Evolutionary conservation across 2,888 invertebrate species (phyloP), one percentile per base, ranked within the genome.

Genomic region (Heteropelma amictum): DNA sequence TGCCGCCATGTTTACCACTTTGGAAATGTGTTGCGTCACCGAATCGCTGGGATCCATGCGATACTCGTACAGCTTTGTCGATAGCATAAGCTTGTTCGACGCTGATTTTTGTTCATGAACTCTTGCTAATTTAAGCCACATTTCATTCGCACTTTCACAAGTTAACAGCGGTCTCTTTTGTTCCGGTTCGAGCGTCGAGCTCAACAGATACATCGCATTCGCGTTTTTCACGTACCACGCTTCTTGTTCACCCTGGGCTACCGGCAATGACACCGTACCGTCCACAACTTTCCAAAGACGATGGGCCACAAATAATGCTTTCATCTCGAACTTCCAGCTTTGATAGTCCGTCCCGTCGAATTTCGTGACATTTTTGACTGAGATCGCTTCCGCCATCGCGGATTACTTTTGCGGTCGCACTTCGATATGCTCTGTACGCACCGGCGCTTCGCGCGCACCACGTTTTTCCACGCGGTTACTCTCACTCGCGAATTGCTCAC

Each of bases 291-390:
- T 12, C 53, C 47, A 42, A 1, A 73, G 45, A 0, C 51, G 5
- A 28, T 69, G 30, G 8, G 69, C 73, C 19, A 69, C 30, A 47
- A 63, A 73, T 69, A 69, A 54, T 12, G 40, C 19, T 23, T 21
- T 54, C 61, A 73, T 56, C 30, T 68, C 49, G n/a, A 56, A 63
- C 35, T 73, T 69, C 63, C 68, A 77, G 1, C 35, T 30, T 54
- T 77, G 77, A 26, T 40, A 77, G 40, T 77, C 49, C 5, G 12
- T 19, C 2, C 73, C 77, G 12, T 74, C 49, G 33, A 77, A 74
- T 30, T 56, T 77, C 33, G 38, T 53, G 10, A 73, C 61, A 33
- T 26, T 51, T 8, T 49, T 28, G 6, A 54, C 33, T 0, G 61
- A 73, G 68, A 73, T 42, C 14, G 53, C 68, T 7, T 73, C 73